These are phyloP conservation scores for Agapostemon virescens DNA, from an alignment of 2,888 invertebrate species.

Conservation along the genomic window DNA sequence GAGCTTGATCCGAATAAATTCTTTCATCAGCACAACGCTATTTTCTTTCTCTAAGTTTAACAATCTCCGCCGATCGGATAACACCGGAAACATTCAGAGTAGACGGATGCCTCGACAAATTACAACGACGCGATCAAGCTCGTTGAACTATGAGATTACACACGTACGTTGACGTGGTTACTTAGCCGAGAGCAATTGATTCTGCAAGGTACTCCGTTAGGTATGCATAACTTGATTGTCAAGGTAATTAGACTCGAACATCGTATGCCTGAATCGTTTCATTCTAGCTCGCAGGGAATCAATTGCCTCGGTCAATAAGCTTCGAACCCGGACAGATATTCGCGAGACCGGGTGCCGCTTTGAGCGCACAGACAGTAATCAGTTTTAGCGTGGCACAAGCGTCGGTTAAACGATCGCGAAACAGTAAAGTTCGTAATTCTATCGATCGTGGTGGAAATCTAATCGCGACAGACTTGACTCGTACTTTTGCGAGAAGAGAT, in stretches of 20 bases:
- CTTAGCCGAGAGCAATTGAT: slow-evolving; percentile 51
- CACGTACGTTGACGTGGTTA: slow-evolving; percentile 63
- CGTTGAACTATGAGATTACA: slow-evolving; percentile 64
- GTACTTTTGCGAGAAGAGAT: neutral
- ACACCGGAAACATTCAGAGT: too few relatives aligned
- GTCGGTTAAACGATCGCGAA: neutral
- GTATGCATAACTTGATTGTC: slow-evolving; percentile 1
- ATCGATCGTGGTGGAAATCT: neutral
- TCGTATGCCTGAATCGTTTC: slow-evolving; percentile 6
- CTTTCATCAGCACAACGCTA: neutral
- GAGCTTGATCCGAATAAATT: slow-evolving; percentile 57
- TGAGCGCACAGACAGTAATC: slow-evolving; percentile 16
- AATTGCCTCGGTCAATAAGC: slow-evolving; percentile 53
- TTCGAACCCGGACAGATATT: slow-evolving; percentile 59
- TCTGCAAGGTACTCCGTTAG: slow-evolving; percentile 31
- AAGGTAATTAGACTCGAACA: slow-evolving; percentile 7
- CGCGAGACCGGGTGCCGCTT: neutral
- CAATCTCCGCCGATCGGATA: too few relatives aligned
- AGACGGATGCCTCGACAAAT: neutral
- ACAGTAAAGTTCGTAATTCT: neutral
- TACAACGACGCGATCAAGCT: slow-evolving; percentile 65
- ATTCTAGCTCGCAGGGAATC: slow-evolving; percentile 49
- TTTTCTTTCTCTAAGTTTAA: neutral
- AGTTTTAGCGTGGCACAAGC: neutral
- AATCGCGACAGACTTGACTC: neutral